Evolutionary conservation across 2,113 vertebrate species (phyloP), one percentile per base, ranked within the genome.

Genomic region (Podarcis raffonei): DNA sequence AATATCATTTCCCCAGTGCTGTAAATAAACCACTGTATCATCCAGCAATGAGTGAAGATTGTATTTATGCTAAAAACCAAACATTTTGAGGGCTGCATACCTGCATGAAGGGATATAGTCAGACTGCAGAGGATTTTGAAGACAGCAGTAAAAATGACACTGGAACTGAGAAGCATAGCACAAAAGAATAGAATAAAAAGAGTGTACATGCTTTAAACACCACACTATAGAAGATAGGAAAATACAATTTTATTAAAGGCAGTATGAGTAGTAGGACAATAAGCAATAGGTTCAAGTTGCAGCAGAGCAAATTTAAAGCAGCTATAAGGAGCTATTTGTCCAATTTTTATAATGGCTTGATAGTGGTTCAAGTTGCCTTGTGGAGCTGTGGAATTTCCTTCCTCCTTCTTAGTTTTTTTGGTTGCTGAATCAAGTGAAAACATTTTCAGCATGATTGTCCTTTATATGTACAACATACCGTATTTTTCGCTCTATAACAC

Each of bases 391-490:
- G 22, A 42, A 27, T 77, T 42, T 77, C 37, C 25, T 77, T 77
- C 75, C 20, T 20, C 18, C 16, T 77, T 27, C 5, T 79, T 53
- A 80, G 30, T 59, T 59, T 80, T n/a, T 32, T 27, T 20, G 16
- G 5, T 59, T 75, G 25, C 30, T 32, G 15, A 53, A 57, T n/a
- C 53, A 59, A 48, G 2, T 48, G 32, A 86, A 83, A 87, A 32
- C 81, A 4, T 16, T 15, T 0, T 77, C 59, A 69, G 37, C 91
- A 42, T 62, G 84, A 8, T 72, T 72, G 30, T 59, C 42, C 3
- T 16, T 42, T 90, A 72, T 88, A 59, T 80, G 42, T 78, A 23
- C 76, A 66, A 15, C 39, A 69, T 84, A 39, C 89, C n/a, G n/a
- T n/a, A n/a, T n/a, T n/a, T n/a, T n/a, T n/a, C n/a, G n/a, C n/a